A percentile compares a stretch with the other conserved stretches of the same genome.
Conservation (phyloP, 2,797 vertebrate species). For the Poeciliopsis presidionis region DNA sequence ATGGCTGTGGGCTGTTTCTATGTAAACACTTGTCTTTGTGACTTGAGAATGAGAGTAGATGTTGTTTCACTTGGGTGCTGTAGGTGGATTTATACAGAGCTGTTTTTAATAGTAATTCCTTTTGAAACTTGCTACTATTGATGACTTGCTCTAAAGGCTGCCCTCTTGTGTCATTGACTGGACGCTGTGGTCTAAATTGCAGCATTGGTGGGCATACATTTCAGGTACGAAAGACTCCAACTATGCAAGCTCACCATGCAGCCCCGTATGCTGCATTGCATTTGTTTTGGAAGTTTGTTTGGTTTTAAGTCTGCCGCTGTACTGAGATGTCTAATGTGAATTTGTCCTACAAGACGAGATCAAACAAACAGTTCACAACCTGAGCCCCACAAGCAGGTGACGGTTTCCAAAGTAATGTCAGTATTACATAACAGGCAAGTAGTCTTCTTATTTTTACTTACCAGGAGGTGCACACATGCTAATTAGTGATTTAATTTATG, state of each 20-base stretch:
- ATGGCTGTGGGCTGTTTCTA: constrained; percentile 21
- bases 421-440: not conserved
- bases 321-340: constrained; percentile 7
- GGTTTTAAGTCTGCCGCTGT: not conserved
- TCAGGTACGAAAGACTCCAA: constrained; percentile 18
- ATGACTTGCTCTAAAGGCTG: constrained; percentile 58
- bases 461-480: not conserved
- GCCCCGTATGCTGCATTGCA: not conserved
- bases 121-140: constrained; percentile 7
- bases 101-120: not conserved
- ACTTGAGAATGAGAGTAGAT: constrained; percentile 12
- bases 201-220: constrained; percentile 2
- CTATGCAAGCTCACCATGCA: not conserved
- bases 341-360: constrained; percentile 6
- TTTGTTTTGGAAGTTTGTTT: constrained; percentile 5
- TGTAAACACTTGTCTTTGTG: constrained; percentile 30
- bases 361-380: constrained; percentile 8
- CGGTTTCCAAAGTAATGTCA: constrained; percentile 34
- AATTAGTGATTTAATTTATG: not conserved
- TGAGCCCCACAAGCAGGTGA: not conserved
- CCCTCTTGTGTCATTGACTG: constrained; percentile 70
- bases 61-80: constrained; percentile 15
- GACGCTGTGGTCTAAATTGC: constrained; percentile 41
- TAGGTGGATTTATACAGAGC: not conserved
- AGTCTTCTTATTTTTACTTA: not conserved